These are phyloP conservation scores for Melanerpes formicivorus DNA, from an alignment of 2,113 vertebrate genomes.

Conservation along the genomic window DNA sequence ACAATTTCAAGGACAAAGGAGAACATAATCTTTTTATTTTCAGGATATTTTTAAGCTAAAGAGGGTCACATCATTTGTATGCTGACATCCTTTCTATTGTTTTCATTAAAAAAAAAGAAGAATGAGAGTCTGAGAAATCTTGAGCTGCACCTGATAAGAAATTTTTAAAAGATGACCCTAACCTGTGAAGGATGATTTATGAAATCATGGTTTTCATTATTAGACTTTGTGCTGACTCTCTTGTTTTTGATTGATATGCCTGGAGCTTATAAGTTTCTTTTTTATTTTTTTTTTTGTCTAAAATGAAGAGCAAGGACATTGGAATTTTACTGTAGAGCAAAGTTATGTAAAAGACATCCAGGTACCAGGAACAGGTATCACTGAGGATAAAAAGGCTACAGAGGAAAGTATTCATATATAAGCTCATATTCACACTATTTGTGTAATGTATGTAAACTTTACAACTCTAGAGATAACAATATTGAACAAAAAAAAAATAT, in stretches of 20 bases:
- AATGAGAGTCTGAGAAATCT: conserved; percentile 73
- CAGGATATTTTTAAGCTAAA: conserved; percentile 59
- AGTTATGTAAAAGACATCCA: conserved; percentile 64
- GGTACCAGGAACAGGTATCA: not conserved
- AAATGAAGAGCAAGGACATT: conserved; percentile 68
- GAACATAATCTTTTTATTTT: conserved; percentile 45
- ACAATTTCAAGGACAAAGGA: conserved; percentile 70
- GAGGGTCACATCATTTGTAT: conserved; percentile 73
- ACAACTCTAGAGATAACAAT: not conserved
- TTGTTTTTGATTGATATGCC: conserved; percentile 82
- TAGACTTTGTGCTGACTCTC: conserved; percentile 77
- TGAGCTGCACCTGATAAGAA: conserved; percentile 74
- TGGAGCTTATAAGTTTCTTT: conserved; percentile 30
- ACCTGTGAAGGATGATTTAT: conserved; percentile 80
- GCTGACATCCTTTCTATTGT: conserved; percentile 75
- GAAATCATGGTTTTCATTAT: conserved; percentile 83
- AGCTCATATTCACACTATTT: not conserved
- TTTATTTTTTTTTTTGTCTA: conserved; percentile 53
- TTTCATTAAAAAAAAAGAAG: conserved; percentile 78
- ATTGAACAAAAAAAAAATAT: not conserved
- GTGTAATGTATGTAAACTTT: not conserved
- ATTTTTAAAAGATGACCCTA: conserved; percentile 76
- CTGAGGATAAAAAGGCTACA: not conserved
- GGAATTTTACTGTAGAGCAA: conserved; percentile 49
- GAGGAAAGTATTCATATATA: not conserved